These are phyloP conservation scores for Halcyon badia DNA, from an alignment of 2,797 vertebrate species.

Conservation along the genomic window DNA sequence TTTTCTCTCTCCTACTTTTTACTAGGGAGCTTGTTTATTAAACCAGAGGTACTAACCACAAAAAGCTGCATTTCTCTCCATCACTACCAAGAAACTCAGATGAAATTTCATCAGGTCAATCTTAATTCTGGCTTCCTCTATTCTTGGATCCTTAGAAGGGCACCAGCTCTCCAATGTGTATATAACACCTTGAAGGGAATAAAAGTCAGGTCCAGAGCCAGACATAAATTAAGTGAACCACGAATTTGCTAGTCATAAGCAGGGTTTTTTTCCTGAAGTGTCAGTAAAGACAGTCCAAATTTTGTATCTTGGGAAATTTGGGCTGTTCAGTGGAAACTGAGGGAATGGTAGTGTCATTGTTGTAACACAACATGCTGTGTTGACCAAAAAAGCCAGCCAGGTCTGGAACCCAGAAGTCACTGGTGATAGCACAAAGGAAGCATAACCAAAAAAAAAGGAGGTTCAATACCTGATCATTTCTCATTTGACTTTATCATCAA, in stretches of 20 bases:
- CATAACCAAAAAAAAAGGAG: neutral
- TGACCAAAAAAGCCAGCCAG: neutral
- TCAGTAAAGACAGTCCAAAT: neutral
- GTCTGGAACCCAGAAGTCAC: neutral
- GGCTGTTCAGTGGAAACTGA: neutral
- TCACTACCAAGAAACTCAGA: accelerated
- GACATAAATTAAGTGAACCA: neutral
- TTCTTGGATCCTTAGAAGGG: neutral
- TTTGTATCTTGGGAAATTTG: neutral
- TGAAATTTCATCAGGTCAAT: neutral
- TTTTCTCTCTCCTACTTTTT: neutral
- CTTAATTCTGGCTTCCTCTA: neutral
- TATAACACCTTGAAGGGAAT: neutral
- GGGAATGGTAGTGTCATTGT: neutral
- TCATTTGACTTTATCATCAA: neutral
- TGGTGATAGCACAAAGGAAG: neutral
- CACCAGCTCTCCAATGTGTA: neutral
- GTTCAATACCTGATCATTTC: neutral
- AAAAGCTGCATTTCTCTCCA: neutral
- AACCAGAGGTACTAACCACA: neutral
- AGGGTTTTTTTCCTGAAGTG: neutral
- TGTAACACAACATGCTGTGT: neutral
- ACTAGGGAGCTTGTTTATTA: neutral
- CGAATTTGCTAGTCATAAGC: neutral
- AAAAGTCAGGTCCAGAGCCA: neutral